Conservation (phyloP, 2,113 vertebrate genomes). For the Megalops atlanticus region DNA sequence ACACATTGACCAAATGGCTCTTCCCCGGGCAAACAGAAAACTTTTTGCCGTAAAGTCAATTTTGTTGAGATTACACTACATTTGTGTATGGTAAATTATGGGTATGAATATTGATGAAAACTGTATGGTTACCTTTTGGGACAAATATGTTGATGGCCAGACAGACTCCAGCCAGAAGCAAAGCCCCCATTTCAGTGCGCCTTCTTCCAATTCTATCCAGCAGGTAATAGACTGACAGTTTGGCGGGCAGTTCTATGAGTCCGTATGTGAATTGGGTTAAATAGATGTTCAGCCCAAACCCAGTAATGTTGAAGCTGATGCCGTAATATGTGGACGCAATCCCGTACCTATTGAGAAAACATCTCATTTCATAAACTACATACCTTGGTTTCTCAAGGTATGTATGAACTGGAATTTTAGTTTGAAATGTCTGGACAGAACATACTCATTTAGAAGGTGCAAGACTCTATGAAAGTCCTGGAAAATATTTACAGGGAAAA, state of each 20-base stretch:
- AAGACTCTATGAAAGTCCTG: too few species aligned
- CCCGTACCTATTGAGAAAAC: conserved; percentile 57
- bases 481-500: too few species aligned
- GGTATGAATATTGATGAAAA: background rate
- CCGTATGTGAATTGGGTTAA: conserved; percentile 68
- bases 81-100: too few species aligned
- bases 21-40: too few species aligned
- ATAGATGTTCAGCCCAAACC: conserved; percentile 68
- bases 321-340: conserved; percentile 65
- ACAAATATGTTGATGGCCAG: conserved; percentile 69
- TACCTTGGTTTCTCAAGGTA: too few species aligned
- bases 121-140: conserved; percentile 60
- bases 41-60: too few species aligned
- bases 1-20: too few species aligned
- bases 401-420: too few species aligned
- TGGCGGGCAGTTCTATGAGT: conserved; percentile 66
- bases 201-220: conserved; percentile 65
- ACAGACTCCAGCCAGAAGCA: conserved; percentile 49
- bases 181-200: conserved; percentile 40
- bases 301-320: conserved; percentile 69
- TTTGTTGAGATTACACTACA: too few species aligned
- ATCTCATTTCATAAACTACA: too few species aligned
- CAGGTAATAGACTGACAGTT: conserved; percentile 55
- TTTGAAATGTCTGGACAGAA: too few species aligned
- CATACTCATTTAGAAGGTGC: too few species aligned